A percentile compares a stretch with the other conserved stretches of the same genome.
phyloP scores from a whole-genome alignment of 1,140 invertebrate species.

The Spodoptera frugiperda region DNA sequence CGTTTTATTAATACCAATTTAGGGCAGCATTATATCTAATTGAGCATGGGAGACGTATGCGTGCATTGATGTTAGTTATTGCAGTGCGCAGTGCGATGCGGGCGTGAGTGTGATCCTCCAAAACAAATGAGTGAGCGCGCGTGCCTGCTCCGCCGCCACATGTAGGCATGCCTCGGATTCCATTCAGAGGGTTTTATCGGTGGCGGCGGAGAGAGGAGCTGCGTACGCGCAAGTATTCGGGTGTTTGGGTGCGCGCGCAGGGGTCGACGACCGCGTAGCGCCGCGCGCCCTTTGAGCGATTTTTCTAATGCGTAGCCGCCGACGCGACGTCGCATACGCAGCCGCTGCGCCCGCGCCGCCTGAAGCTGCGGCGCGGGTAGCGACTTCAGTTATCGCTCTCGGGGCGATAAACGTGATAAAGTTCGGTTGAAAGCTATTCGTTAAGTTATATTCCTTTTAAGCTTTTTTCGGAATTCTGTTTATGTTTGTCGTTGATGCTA shows the following conservation, averaged over 20 bases:
- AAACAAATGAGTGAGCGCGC: conserved; percentile 48
- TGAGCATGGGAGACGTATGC: conserved; percentile 20
- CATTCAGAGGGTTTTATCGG: conserved; percentile 64
- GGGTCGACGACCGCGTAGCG: conserved; percentile 74
- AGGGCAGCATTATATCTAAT: conserved; percentile 17
- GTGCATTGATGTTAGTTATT: conserved; percentile 32
- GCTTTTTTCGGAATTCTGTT: not conserved
- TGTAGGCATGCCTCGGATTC: conserved; percentile 60
- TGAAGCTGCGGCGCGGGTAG: conserved; percentile 5
- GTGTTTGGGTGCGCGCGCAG: conserved; percentile 65
- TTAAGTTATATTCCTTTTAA: conserved; percentile 1
- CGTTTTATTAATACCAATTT: conserved; percentile 18
- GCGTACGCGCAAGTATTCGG: conserved; percentile 77
- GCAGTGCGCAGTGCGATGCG: conserved; percentile 20
- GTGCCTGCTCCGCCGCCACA: conserved; percentile 49
- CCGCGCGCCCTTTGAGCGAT: conserved; percentile 68
- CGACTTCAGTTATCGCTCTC: conserved; percentile 25
- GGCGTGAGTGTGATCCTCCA: conserved; percentile 37
- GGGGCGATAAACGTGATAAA: not conserved
- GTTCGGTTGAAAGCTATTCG: conserved; percentile 4
- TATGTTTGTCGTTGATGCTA: no score
- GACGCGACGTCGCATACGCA: not conserved
- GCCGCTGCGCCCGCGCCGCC: not conserved
- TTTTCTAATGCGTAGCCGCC: conserved; percentile 69
- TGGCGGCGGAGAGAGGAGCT: conserved; percentile 58